Conservation (phyloP, 2,888 invertebrate species). For the Agrotis puta region DNA sequence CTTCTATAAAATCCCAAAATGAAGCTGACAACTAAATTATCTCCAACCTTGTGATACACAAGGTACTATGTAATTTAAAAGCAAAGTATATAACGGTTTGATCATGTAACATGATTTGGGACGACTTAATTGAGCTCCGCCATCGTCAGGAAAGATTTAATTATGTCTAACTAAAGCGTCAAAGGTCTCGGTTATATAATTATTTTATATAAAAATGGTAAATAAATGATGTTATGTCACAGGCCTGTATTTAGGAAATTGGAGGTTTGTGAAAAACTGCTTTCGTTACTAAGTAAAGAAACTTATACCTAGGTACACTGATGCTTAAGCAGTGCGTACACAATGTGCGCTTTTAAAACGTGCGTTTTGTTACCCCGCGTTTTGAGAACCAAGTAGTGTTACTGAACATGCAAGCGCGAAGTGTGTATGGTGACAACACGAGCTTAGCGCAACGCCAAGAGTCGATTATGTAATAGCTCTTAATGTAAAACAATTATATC, state of each 20-base stretch:
- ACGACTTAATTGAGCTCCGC: conserved; percentile 30
- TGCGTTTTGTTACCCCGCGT: too few relatives aligned
- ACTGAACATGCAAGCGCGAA: too few relatives aligned
- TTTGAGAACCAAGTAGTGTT: too few relatives aligned
- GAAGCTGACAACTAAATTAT: not conserved
- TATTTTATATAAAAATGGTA: conserved; percentile 30
- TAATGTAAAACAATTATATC: too few relatives aligned
- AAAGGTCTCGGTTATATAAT: conserved; percentile 24
- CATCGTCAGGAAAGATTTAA: conserved; percentile 24
- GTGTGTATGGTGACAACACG: too few relatives aligned
- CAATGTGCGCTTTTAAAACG: too few relatives aligned
- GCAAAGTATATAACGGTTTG: conserved; percentile 26
- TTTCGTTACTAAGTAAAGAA: not conserved
- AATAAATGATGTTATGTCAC: conserved; percentile 1
- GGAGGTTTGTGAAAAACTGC: not conserved
- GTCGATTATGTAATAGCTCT: too few relatives aligned
- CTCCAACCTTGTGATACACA: not conserved
- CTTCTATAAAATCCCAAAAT: conserved; percentile 1
- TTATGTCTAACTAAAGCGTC: conserved; percentile 37
- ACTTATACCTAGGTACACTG: too few relatives aligned
- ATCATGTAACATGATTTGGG: conserved; percentile 38
- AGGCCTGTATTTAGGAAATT: not conserved
- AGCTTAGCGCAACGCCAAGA: too few relatives aligned
- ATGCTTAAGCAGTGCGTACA: too few relatives aligned
- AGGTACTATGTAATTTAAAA: conserved; percentile 25